Percentiles rank a stretch among this genome's conserved stretches.
phyloP scores from a whole-genome alignment of 2,888 invertebrate species.

The Meteorus cinctellus region DNA sequence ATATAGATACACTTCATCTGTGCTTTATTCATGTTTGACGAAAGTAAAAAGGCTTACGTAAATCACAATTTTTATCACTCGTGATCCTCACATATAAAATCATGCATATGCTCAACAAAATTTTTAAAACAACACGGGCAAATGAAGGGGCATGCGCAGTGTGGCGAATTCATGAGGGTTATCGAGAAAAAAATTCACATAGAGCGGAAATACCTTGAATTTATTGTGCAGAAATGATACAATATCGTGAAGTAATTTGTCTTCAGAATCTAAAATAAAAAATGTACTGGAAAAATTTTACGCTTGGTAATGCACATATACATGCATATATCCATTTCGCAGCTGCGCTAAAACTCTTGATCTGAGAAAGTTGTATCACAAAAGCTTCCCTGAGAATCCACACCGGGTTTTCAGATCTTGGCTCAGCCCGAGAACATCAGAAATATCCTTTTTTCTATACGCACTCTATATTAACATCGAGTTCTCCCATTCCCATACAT shows the following conservation, averaged over 20 bases:
- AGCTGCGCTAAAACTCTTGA: conserved; percentile 32
- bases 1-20: conserved; percentile 14
- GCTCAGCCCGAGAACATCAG: conserved; percentile 21
- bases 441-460: conserved; percentile 21
- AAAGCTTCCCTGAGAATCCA: conserved; percentile 47
- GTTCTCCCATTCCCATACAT: not conserved
- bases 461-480: not conserved
- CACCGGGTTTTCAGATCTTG: conserved; percentile 17
- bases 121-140: too few relatives aligned
- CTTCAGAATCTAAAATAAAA: not conserved
- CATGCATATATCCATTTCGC: not conserved
- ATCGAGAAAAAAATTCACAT: not conserved
- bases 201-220: not conserved
- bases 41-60: conserved; percentile 10
- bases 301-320: conserved; percentile 4
- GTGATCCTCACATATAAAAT: not conserved
- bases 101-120: not conserved
- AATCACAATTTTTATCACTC: conserved; percentile 22
- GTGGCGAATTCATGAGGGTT: too few relatives aligned
- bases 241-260: conserved; percentile 9
- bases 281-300: conserved; percentile 30
- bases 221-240: not conserved
- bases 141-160: too few relatives aligned
- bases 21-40: conserved; percentile 34
- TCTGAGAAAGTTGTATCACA: conserved; percentile 51